Conservation (phyloP, 2,888 invertebrate genomes). For the Tillus elongatus region DNA sequence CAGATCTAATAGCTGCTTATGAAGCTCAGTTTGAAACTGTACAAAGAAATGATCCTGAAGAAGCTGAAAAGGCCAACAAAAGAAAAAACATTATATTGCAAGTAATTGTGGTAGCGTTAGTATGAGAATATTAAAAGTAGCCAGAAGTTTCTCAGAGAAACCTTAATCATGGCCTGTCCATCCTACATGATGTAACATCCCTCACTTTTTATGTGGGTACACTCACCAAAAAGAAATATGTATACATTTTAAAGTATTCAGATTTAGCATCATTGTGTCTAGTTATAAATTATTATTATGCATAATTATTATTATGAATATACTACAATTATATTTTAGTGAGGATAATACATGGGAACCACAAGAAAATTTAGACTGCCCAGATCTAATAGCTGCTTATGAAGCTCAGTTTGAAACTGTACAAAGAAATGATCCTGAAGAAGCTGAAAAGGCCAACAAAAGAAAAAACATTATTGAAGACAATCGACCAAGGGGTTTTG, state of each 20-base stretch:
- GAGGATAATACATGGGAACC: conserved; percentile 82
- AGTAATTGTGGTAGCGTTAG: too few species aligned
- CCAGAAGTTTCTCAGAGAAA: too few species aligned
- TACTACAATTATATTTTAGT: conserved; percentile 8
- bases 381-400: conserved; percentile 54
- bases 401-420: conserved; percentile 29
- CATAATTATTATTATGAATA: too few species aligned
- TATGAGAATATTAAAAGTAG: too few species aligned
- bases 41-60: conserved; percentile 17
- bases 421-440: conserved; percentile 17
- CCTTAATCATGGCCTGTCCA: too few species aligned
- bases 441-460: conserved; percentile 31
- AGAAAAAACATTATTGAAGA: conserved; percentile 39
- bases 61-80: conserved; percentile 31
- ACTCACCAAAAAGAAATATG: too few species aligned
- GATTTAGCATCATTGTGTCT: too few species aligned
- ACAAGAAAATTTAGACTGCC: conserved; percentile 67
- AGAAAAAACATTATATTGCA: too few species aligned
- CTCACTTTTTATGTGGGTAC: too few species aligned
- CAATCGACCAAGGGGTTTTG: conserved; percentile 59
- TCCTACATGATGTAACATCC: too few species aligned
- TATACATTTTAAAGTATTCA: too few species aligned
- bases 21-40: conserved; percentile 29
- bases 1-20: conserved; percentile 54
- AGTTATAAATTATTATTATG: not conserved